Percentiles rank a stretch among this genome's conserved stretches.
phyloP scores from a whole-genome alignment of 2,888 invertebrate species.

The Apodemia duryi region DNA sequence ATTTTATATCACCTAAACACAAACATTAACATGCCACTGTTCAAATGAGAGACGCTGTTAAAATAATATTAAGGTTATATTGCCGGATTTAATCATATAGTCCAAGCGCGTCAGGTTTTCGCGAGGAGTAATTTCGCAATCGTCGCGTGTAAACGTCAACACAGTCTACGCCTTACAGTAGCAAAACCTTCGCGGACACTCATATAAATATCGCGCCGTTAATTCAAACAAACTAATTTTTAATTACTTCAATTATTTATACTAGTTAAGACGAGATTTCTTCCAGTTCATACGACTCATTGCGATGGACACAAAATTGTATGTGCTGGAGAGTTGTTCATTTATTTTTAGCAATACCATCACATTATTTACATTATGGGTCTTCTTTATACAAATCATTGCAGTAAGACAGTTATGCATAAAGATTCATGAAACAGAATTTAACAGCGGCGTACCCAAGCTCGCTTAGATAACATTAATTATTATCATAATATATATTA shows the following conservation, averaged over 20 bases:
- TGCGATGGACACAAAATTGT: not conserved
- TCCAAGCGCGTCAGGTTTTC: constrained; percentile 6
- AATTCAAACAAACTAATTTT: constrained; percentile 40
- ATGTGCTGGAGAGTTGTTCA: not conserved
- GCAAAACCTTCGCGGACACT: constrained; percentile 49
- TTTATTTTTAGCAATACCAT: constrained; percentile 51
- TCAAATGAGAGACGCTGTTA: not conserved
- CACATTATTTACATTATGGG: constrained; percentile 43
- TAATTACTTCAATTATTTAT: constrained; percentile 62
- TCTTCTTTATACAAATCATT: too few relatives aligned
- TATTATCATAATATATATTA: too few relatives aligned
- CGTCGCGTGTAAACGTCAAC: constrained; percentile 31
- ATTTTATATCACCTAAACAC: not conserved
- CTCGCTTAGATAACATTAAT: too few relatives aligned
- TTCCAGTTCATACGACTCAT: constrained; percentile 46
- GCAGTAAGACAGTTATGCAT: too few relatives aligned
- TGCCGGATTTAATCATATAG: constrained; percentile 16
- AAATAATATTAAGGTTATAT: not conserved
- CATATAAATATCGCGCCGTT: constrained; percentile 63
- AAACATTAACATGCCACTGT: not conserved
- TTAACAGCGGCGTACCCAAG: too few relatives aligned
- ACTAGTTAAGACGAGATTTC: constrained; percentile 69
- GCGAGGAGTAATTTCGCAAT: constrained; percentile 21
- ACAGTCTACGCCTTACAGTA: constrained; percentile 41
- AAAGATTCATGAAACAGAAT: too few relatives aligned